Evolutionary conservation across 2,888 invertebrate species (phyloP).

Genomic region (Ethmia dodecea): DNA sequence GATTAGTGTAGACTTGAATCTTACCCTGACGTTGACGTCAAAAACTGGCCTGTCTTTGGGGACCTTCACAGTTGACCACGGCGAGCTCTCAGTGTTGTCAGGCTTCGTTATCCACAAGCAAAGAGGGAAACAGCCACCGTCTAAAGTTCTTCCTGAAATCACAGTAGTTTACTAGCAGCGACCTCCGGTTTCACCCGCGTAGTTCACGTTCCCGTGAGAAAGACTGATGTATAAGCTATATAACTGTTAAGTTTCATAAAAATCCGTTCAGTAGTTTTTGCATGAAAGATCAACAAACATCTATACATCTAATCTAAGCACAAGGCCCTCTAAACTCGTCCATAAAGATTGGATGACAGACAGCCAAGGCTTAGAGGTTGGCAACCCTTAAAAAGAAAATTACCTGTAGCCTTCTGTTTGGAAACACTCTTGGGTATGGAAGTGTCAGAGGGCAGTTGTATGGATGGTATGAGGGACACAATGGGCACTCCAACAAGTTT

Average conservation of each 20-base stretch:
- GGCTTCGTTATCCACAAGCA: slow-evolving; percentile 71
- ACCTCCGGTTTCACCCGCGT: too few species aligned
- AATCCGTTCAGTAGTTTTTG: too few species aligned
- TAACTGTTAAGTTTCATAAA: too few species aligned
- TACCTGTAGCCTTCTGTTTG: slow-evolving; percentile 81
- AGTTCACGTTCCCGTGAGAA: too few species aligned
- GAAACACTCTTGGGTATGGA: slow-evolving; percentile 59
- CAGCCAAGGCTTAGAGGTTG: too few species aligned
- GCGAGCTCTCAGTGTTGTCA: slow-evolving; percentile 37
- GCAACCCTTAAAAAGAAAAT: too few species aligned
- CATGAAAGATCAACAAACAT: too few species aligned
- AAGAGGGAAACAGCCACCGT: slow-evolving; percentile 80
- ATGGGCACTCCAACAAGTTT: slow-evolving; percentile 70
- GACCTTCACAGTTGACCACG: slow-evolving; percentile 47
- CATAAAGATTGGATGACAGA: too few species aligned
- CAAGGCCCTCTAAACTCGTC: too few species aligned
- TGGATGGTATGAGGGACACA: slow-evolving; percentile 68
- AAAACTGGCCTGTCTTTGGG: slow-evolving; percentile 49
- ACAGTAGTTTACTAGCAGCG: too few species aligned
- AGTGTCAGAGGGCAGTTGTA: slow-evolving; percentile 58
- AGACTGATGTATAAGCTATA: too few species aligned
- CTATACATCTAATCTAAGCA: too few species aligned
- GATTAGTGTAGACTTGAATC: slow-evolving; percentile 15
- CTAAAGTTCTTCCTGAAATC: slow-evolving; percentile 71
- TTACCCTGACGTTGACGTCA: slow-evolving; percentile 63